Conservation (phyloP, 2,797 vertebrate species). For the Meriones psammophilus region DNA sequence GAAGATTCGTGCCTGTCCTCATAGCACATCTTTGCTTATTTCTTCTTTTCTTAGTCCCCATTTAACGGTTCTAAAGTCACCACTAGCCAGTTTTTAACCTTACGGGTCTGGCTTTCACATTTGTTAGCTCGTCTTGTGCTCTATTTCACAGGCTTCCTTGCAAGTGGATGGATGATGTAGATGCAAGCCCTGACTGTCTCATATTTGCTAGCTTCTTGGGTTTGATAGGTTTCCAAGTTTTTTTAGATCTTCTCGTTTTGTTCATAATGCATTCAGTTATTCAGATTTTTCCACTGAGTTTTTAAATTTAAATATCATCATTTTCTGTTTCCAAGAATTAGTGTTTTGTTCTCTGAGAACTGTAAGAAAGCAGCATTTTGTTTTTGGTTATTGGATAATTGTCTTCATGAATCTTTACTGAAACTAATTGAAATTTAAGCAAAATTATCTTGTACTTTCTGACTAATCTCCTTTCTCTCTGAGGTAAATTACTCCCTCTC, state of each 20-base stretch:
- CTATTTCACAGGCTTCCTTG: slow-evolving; percentile 49
- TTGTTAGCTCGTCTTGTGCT: background rate
- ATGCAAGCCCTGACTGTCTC: background rate
- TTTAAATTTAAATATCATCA: slow-evolving; percentile 51
- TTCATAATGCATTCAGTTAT: slow-evolving; percentile 19
- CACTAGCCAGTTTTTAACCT: background rate
- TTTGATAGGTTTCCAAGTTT: background rate
- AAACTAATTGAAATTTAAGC: slow-evolving; percentile 62
- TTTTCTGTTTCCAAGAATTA: slow-evolving; percentile 68
- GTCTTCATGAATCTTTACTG: slow-evolving; percentile 59
- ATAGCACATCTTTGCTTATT: slow-evolving; percentile 55
- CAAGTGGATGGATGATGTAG: background rate
- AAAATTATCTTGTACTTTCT: slow-evolving; percentile 56
- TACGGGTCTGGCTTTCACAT: background rate
- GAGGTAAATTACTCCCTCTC: slow-evolving; percentile 22
- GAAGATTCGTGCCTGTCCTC: slow-evolving; percentile 31
- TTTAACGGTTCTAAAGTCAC: background rate
- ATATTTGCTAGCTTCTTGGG: background rate
- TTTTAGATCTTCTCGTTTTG: slow-evolving; percentile 7
- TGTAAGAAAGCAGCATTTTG: slow-evolving; percentile 55
- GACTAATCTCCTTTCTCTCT: slow-evolving; percentile 56
- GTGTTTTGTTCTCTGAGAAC: slow-evolving; percentile 45
- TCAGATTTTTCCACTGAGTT: slow-evolving; percentile 54
- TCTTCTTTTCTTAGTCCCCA: background rate
- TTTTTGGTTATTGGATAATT: slow-evolving; percentile 60